Percentiles rank a stretch among this genome's conserved stretches.
These are phyloP conservation scores for Megaceryle alcyon DNA, from an alignment of 2,797 vertebrate genomes.

Conservation along the genomic window DNA sequence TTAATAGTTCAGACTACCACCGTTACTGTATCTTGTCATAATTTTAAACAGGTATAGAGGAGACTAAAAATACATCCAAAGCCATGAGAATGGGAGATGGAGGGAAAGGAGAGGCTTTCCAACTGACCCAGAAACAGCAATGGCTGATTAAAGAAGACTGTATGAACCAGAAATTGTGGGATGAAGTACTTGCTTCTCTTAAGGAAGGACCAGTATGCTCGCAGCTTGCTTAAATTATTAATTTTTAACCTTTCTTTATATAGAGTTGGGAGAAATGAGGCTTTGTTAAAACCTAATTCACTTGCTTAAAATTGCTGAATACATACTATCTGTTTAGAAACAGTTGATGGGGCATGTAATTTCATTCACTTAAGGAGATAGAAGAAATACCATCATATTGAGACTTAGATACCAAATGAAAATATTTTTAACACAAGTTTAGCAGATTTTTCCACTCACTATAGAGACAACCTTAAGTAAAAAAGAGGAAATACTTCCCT, in stretches of 20 bases:
- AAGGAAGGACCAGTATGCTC: slow-evolving; percentile 90
- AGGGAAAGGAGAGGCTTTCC: slow-evolving; percentile 85
- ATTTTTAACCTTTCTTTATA: not conserved
- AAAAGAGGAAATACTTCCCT: not conserved
- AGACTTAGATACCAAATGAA: not conserved
- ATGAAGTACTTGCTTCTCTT: slow-evolving; percentile 88
- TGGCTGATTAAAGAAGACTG: slow-evolving; percentile 88
- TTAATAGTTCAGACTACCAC: not conserved
- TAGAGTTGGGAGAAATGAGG: not conserved
- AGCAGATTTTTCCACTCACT: not conserved
- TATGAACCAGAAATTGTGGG: slow-evolving; percentile 93
- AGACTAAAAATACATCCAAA: slow-evolving; percentile 81
- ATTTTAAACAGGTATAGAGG: slow-evolving; percentile 65
- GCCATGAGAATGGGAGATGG: slow-evolving; percentile 77
- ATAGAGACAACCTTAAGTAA: not conserved
- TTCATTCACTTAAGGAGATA: not conserved
- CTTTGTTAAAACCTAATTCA: not conserved
- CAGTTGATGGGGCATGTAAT: not conserved
- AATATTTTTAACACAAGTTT: not conserved
- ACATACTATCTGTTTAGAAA: not conserved
- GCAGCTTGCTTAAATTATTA: not conserved
- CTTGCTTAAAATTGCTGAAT: not conserved
- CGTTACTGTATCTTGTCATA: slow-evolving; percentile 7
- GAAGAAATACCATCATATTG: not conserved
- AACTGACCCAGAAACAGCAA: slow-evolving; percentile 89